Evolutionary conservation across 1,140 invertebrate species (phyloP), one percentile per base, ranked within the genome.

Genomic region (Rhagoletis pomonella): DNA sequence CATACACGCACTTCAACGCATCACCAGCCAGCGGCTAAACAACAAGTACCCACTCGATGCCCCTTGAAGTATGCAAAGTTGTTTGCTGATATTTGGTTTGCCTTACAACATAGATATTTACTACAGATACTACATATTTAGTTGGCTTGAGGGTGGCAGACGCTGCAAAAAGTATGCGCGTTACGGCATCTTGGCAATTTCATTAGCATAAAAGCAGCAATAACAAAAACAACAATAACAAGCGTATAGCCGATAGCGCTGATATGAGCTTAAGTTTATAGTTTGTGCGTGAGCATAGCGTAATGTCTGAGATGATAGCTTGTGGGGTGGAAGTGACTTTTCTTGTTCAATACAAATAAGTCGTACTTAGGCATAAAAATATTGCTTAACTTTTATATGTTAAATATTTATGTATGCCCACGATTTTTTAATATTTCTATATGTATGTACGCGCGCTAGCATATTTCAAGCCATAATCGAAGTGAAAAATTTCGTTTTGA

Each of bases 181-280:
- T 39, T 60, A 59, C 58, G 84, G 84, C 59, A 85, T 85, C 59
- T 85, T 59, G 55, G 84, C 84, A 60, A 85, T 85, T 62, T 85
- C 84, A 85, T 85, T 85, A 60, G 84, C 84, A 85, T 85, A 85
- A 85, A n/a, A n/a, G n/a, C 58, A 84, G 39, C 65, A 44, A 69
- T 14, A 73, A 3, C 39, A 73, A 39, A 39, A 73, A 73, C 39
- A 42, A 69, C 42, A 67, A 73, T 42, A 44, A 6, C 39, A 1
- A 17, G 42, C 42, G 1, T 44, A 73, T 44, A 86, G 64, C 64
- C 19, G n/a, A 7, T 12, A 17, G 3, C 39, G 3, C 14, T 44
- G 67, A 73, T 73, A 39, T 73, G 39, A 1, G 29, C 67, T 73
- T 44, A 73, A 44, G 67, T 73, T 73, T 73, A 73, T 73, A 73